phyloP scores from a whole-genome alignment of 2,797 vertebrate species.

The Apogon talboti region DNA sequence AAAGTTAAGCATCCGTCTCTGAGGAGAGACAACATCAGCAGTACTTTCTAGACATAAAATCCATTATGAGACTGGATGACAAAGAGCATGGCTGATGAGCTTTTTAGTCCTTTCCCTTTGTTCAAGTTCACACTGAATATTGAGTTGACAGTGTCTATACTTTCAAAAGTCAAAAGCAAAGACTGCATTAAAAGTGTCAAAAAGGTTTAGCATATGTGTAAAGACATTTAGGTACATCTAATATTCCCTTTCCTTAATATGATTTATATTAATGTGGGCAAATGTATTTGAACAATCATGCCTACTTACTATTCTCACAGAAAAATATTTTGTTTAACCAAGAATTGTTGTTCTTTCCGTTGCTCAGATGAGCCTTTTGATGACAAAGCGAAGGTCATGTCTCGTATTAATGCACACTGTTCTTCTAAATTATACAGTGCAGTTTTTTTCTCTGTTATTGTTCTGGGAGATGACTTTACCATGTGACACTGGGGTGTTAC shows the following conservation, averaged over 20 bases:
- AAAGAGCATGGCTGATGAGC: conserved; percentile 61
- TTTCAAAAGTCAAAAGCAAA: conserved; percentile 13
- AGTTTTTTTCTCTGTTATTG: too few relatives aligned
- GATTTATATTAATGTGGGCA: too few relatives aligned
- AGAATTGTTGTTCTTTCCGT: too few relatives aligned
- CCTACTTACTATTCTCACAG: neutral
- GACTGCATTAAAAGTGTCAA: neutral
- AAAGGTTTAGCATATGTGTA: too few relatives aligned
- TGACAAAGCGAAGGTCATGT: neutral
- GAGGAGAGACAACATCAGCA: conserved; percentile 46
- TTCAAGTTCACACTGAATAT: conserved; percentile 16
- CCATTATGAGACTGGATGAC: conserved; percentile 44
- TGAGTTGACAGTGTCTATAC: conserved; percentile 15
- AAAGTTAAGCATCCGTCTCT: conserved; percentile 39
- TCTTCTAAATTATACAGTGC: too few relatives aligned
- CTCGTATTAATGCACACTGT: too few relatives aligned
- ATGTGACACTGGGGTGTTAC: too few relatives aligned
- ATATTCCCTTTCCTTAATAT: too few relatives aligned
- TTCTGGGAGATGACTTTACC: too few relatives aligned
- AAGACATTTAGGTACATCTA: too few relatives aligned
- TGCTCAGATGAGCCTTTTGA: neutral
- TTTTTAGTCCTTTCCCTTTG: conserved; percentile 42
- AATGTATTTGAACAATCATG: neutral
- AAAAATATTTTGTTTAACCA: too few relatives aligned
- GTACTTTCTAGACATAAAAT: conserved; percentile 42